Conservation (phyloP, 2,113 vertebrate genomes). For the Dendrocopos noguchii region DNA sequence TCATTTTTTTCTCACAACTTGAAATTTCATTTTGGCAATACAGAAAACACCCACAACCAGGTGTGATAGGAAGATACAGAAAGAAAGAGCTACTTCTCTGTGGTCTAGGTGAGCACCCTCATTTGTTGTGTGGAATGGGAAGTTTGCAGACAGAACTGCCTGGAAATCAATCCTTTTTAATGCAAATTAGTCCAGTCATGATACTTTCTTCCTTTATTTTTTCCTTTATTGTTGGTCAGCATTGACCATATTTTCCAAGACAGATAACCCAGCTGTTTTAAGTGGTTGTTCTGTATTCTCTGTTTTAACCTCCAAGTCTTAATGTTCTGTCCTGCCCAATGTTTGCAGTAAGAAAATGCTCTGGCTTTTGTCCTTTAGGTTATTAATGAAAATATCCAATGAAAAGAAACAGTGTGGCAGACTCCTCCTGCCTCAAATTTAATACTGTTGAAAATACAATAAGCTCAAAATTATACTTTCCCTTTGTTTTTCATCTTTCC, state of each 20-base stretch:
- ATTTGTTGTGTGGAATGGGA: background rate
- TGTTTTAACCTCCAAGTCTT: background rate
- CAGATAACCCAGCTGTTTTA: background rate
- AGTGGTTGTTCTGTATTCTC: background rate
- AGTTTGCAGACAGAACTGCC: background rate
- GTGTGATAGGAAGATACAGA: background rate
- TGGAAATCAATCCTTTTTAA: background rate
- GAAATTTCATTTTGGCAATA: background rate
- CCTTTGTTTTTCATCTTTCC: slow-evolving; percentile 18
- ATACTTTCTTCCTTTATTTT: background rate
- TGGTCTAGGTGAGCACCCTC: background rate
- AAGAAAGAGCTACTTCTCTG: background rate
- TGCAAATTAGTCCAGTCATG: background rate
- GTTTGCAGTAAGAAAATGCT: background rate
- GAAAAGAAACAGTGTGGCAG: background rate
- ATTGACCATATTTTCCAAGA: background rate
- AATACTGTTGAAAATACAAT: slow-evolving; percentile 17
- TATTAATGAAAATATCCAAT: background rate
- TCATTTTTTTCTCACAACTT: background rate
- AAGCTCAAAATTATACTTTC: background rate
- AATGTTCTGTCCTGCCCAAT: background rate
- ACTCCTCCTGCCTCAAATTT: background rate
- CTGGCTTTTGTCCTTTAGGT: background rate
- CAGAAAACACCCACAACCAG: background rate
- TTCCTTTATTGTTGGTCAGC: background rate